Evolutionary conservation across 2,888 invertebrate species (phyloP), one percentile per base, ranked within the genome.

Genomic region (Papilio protenor): DNA sequence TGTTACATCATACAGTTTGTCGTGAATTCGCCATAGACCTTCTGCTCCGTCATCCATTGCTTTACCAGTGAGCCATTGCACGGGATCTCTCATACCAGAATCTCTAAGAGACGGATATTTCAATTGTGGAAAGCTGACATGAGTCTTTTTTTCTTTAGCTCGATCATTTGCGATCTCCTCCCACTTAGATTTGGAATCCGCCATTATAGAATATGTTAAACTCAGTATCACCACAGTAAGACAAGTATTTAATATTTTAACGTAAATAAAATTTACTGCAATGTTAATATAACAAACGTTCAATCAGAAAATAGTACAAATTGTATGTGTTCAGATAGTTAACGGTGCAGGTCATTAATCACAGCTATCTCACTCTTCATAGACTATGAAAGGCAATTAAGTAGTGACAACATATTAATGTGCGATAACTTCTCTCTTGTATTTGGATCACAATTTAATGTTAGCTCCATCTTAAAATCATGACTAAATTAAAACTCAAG

Each of bases 1-100:
- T 0, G 96, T 96, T 40, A 99, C 95, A 91, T 99, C 98, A 88
- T 99, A 99, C 11, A 99, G 91, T 59, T 95, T 94, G 88, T 98
- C 95, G 80, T 97, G 95, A 52, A 98, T 95, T 78, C 98, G 95
- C 98, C 98, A 98, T 4, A 97, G 89, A 5, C 96, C 96, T 89
- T 97, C 97, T 0, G 97, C 97, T 0, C 96, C 96, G 82, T 97
- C 97, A 80, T 96, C 96, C 81, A 93, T 87, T 14, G 94, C 94
- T 85, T 97, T 96, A 0, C 96, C 96, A 33, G 94, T 89, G 18
- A 97, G 86, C 96, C 97, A 98, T 82, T 91, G 91, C n/a, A 88
- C 81, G 0, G 91, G 87, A 79, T 92, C 89, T 79, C 82, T 89
- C 0, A 87, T 52, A 12, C 86, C 86, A 49, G 83, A 85, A 80